Conservation (phyloP, 2,113 vertebrate genomes). For the Megalops atlanticus region DNA sequence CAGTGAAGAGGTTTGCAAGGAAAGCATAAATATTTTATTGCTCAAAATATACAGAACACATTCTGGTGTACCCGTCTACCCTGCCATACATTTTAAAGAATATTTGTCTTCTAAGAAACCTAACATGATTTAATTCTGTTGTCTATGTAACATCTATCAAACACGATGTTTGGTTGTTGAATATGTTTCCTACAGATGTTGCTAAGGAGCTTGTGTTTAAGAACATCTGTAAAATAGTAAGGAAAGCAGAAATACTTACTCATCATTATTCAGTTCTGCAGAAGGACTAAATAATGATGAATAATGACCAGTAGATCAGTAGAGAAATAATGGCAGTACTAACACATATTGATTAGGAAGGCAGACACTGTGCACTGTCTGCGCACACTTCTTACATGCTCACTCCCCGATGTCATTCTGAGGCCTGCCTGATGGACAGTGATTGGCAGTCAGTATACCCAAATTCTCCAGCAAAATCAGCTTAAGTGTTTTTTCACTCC, state of each 20-base stretch:
- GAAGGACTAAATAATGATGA: background rate
- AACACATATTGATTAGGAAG: slow-evolving; percentile 2
- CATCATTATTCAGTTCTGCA: background rate
- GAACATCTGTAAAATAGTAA: background rate
- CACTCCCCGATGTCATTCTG: background rate
- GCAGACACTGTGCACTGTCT: no score
- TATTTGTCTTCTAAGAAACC: no score
- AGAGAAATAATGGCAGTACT: background rate
- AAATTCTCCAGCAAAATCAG: background rate
- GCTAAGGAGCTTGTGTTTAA: background rate
- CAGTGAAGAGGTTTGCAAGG: no score
- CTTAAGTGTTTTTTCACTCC: background rate
- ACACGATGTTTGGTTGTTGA: no score
- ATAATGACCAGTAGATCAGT: background rate
- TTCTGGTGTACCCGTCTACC: no score
- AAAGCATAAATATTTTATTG: no score
- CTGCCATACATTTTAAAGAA: no score
- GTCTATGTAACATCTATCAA: no score
- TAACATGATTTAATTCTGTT: no score
- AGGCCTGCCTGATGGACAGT: background rate
- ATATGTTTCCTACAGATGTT: background rate
- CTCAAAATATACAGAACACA: no score
- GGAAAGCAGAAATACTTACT: background rate
- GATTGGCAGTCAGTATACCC: background rate
- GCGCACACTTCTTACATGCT: no score